Base-by-base conservation (phyloP, 2,888 invertebrate genomes). In the Leptinotarsa haldemani region DNA sequence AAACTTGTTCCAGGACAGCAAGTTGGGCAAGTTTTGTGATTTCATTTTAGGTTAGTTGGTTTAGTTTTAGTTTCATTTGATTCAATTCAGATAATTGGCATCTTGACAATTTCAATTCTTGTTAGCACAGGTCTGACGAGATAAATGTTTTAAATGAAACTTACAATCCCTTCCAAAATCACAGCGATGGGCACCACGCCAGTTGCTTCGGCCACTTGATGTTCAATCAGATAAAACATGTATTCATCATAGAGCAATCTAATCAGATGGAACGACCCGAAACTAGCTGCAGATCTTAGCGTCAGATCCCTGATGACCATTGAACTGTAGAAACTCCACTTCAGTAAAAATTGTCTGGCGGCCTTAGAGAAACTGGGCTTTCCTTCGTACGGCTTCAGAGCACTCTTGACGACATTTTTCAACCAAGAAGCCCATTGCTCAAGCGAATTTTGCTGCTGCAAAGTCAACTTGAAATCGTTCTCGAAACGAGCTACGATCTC, bases 371-470 rank as follows among this genome's bases (percentile, higher is more conserved):
- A 96, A 82, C 93, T 94, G 4, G 94, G 90, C 82, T 94, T 93
- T 53, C 94, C 94, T 85, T 94, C 95, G 88, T 97, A 96, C 74
- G 96, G 95, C 82, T 95, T 94, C 73, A 99, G 91, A 47, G 97
- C 95, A 80, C 93, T 92, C 80, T 95, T 94, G 69, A 99, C 98
- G 78, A 98, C 97, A 71, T 93, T 92, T 86, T 98, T 98, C 82
- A 99, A 90, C 99, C 99, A 99, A 69, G 92, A 91, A 40, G 98
- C 98, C 99, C 99, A 99, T 87, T 98, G 96, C 87, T 98, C 98
- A 81, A 99, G 89, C 1, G 96, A 94, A 82, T 96, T 96, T 87
- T 97, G 97, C 84, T 97, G 96, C 76, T 96, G 96, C 66, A 97
- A 88, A 0, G 96, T 96, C n/a, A 94, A 90, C 88, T 95, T 95